phyloP scores from a whole-genome alignment of 2,797 vertebrate species.

The Etheostoma perlongum region DNA sequence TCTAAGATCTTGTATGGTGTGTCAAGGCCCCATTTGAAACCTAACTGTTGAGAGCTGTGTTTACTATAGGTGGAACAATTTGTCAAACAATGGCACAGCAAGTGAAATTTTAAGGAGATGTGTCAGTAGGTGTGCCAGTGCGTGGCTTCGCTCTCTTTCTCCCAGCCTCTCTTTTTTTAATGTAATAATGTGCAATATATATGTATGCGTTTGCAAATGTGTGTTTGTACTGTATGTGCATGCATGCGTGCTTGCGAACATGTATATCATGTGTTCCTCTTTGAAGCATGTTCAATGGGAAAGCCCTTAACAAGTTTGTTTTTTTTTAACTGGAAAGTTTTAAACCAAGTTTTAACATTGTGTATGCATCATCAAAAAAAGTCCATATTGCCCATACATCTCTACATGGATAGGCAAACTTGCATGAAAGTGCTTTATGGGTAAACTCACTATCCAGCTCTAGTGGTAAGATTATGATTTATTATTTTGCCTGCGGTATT shows the following conservation, averaged over 20 bases:
- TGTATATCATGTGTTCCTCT: slow-evolving; percentile 23
- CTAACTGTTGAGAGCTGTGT: slow-evolving; percentile 42
- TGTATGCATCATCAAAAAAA: slow-evolving; percentile 6
- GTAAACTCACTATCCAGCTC: neutral
- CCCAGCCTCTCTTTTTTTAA: slow-evolving; percentile 17
- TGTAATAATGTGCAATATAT: slow-evolving; percentile 17
- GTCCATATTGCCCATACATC: neutral
- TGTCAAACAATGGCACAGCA: slow-evolving; percentile 64
- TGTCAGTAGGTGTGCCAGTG: neutral
- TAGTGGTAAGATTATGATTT: neutral
- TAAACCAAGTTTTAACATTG: neutral
- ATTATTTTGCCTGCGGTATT: slow-evolving; percentile 7
- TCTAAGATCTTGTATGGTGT: slow-evolving; percentile 18
- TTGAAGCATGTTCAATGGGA: slow-evolving; percentile 15
- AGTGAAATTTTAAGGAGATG: slow-evolving; percentile 19
- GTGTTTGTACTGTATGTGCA: slow-evolving; percentile 19
- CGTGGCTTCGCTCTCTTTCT: neutral
- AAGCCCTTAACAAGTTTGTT: neutral
- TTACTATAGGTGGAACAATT: slow-evolving; percentile 57
- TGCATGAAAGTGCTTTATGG: neutral
- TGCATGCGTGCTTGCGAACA: slow-evolving; percentile 36
- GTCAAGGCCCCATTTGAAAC: slow-evolving; percentile 37
- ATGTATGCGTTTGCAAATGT: slow-evolving; percentile 8
- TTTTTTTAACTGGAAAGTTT: slow-evolving; percentile 16
- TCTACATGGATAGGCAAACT: neutral